Evolutionary conservation across 2,797 vertebrate species (phyloP).

Genomic region (Malacoctenus gilli): DNA sequence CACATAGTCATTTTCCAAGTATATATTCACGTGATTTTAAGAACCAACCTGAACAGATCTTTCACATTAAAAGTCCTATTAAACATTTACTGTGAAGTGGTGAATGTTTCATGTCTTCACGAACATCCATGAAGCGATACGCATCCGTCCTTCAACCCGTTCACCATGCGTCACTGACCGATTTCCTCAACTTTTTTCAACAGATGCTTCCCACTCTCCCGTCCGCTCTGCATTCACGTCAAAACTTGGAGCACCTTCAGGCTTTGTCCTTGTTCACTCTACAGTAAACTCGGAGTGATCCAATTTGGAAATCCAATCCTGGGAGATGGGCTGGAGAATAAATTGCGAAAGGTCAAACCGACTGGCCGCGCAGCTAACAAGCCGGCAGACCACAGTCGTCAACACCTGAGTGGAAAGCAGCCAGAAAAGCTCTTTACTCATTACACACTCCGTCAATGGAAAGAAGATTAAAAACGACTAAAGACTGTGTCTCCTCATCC

Average conservation of each 20-base stretch:
- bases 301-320: conserved; percentile 61
- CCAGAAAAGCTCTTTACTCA: conserved; percentile 82
- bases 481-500: conserved; percentile 55
- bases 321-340: conserved; percentile 57
- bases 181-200: too few relatives aligned
- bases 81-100: too few relatives aligned
- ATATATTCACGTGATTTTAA: too few relatives aligned
- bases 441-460: conserved; percentile 74
- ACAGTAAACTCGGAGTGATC: conserved; percentile 45
- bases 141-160: too few relatives aligned
- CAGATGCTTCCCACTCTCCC: too few relatives aligned
- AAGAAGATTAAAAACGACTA: conserved; percentile 75
- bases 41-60: too few relatives aligned
- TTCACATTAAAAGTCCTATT: too few relatives aligned
- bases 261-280: conserved; percentile 54
- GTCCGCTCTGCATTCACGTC: not conserved
- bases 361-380: conserved; percentile 61
- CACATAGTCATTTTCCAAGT: too few relatives aligned
- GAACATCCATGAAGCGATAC: too few relatives aligned
- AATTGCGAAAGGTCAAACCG: conserved; percentile 64
- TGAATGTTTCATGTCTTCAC: too few relatives aligned
- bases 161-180: too few relatives aligned
- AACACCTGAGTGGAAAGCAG: conserved; percentile 73
- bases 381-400: conserved; percentile 60
- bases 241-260: conserved; percentile 22